These are phyloP conservation scores for Spisula solida DNA, from an alignment of 2,888 invertebrate genomes.

Conservation along the genomic window DNA sequence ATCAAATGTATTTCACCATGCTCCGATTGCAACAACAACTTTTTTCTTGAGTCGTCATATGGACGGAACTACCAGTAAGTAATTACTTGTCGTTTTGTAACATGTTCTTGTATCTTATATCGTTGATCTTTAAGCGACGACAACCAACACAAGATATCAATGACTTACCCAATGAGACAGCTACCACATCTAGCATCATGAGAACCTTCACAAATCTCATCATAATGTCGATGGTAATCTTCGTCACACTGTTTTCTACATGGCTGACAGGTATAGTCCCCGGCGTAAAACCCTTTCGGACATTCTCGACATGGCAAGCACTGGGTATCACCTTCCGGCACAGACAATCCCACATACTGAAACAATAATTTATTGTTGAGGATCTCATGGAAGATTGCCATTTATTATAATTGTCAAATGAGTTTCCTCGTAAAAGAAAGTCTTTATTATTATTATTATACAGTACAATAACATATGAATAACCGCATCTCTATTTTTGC, in stretches of 20 bases:
- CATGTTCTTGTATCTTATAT: no score
- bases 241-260: not conserved
- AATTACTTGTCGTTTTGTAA: no score
- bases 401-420: no score
- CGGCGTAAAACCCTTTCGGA: not conserved
- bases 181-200: not conserved
- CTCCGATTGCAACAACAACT: no score
- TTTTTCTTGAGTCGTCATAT: no score
- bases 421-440: no score
- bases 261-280: not conserved
- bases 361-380: not conserved
- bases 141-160: not conserved
- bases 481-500: not conserved
- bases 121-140: no score
- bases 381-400: no score
- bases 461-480: not conserved
- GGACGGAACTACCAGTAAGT: no score
- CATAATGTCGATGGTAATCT: not conserved
- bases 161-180: not conserved
- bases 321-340: not conserved
- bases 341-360: not conserved
- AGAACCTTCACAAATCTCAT: not conserved
- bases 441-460: no score
- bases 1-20: no score
- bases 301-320: constrained; percentile 6